Conservation (phyloP, 2,888 invertebrate genomes). For the Drosophila neoperkinsi region DNA sequence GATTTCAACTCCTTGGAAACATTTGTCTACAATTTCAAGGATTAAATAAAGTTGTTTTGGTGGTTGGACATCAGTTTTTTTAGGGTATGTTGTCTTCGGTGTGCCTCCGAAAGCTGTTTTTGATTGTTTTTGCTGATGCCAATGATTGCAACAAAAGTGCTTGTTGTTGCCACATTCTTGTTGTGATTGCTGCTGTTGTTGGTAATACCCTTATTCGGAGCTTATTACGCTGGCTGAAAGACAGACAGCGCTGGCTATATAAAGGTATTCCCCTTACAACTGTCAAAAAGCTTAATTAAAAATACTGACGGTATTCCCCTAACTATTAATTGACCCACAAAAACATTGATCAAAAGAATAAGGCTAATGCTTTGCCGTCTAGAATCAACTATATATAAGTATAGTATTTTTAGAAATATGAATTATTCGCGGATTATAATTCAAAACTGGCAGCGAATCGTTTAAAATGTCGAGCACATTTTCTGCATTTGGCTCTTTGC, state of each 20-base stretch:
- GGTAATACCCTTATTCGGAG: neutral
- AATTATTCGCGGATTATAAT: neutral
- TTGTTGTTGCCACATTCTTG: conserved; percentile 10
- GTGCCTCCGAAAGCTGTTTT: neutral
- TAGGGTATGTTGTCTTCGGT: conserved; percentile 20
- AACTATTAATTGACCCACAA: neutral
- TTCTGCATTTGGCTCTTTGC: neutral
- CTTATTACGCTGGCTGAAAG: conserved; percentile 1
- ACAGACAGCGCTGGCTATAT: neutral
- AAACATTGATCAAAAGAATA: neutral
- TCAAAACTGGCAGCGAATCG: neutral
- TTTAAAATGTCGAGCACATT: neutral
- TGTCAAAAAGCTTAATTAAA: neutral
- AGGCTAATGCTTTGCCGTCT: neutral
- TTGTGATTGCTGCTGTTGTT: conserved; percentile 25
- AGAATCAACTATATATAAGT: neutral
- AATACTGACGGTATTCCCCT: neutral
- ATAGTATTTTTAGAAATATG: neutral
- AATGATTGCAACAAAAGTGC: conserved; percentile 51
- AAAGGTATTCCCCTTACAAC: neutral
- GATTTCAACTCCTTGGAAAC: neutral
- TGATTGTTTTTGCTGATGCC: conserved; percentile 35
- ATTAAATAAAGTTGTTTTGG: neutral
- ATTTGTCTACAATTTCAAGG: neutral
- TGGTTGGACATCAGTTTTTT: neutral